phyloP scores from a whole-genome alignment of 2,888 invertebrate species.

The Laothoe populi region DNA sequence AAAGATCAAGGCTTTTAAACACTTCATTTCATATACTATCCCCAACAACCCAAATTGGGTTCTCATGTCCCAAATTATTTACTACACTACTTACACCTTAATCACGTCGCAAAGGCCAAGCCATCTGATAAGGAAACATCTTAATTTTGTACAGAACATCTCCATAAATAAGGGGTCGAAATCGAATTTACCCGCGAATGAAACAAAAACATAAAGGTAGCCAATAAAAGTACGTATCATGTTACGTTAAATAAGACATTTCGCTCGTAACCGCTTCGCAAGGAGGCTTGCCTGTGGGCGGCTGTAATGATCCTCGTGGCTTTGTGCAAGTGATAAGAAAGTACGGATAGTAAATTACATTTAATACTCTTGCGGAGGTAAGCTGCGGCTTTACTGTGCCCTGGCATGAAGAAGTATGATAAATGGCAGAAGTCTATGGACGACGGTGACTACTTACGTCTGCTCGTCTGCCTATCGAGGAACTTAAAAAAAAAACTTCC shows the following conservation, averaged over 20 bases:
- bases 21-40: too few relatives aligned
- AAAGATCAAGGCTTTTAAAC: too few relatives aligned
- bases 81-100: neutral
- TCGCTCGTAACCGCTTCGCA: conserved; percentile 47
- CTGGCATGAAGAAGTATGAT: too few relatives aligned
- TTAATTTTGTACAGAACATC: conserved; percentile 9
- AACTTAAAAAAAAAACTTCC: too few relatives aligned
- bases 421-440: too few relatives aligned
- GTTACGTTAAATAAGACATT: conserved; percentile 78
- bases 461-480: too few relatives aligned
- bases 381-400: too few relatives aligned
- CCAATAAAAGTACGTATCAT: conserved; percentile 58
- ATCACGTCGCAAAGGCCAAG: neutral
- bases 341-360: conserved; percentile 6
- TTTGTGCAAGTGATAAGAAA: conserved; percentile 43
- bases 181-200: conserved; percentile 4
- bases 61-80: neutral
- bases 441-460: too few relatives aligned
- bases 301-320: conserved; percentile 48
- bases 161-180: conserved; percentile 16
- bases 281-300: conserved; percentile 61
- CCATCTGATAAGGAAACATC: neutral
- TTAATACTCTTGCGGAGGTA: neutral
- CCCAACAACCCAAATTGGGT: too few relatives aligned
- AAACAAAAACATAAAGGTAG: conserved; percentile 27